Conservation (phyloP, 2,888 invertebrate species). For the Parascotia fuliginaria region DNA sequence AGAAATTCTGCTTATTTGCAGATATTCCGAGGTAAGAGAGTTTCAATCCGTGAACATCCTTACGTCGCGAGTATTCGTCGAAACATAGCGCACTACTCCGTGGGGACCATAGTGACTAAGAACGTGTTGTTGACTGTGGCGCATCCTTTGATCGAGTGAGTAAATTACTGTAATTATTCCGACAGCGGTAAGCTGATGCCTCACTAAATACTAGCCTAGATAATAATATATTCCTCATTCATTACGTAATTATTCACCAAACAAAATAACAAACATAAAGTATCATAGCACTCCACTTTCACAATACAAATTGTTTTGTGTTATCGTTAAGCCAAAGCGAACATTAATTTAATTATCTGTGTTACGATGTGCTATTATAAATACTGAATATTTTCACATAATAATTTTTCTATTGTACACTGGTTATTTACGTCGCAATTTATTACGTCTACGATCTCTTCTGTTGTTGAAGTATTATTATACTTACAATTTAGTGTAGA, state of each 20-base stretch:
- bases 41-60: constrained; percentile 68
- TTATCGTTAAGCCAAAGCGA: too few relatives aligned
- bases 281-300: too few relatives aligned
- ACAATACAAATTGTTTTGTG: too few relatives aligned
- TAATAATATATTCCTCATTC: constrained; percentile 19
- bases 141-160: constrained; percentile 65
- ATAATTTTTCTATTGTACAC: too few relatives aligned
- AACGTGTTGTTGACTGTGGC: constrained; percentile 69
- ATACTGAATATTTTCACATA: too few relatives aligned
- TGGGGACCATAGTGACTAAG: constrained; percentile 59
- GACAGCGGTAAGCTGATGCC: background rate
- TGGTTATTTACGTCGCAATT: too few relatives aligned
- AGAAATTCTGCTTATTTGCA: constrained; percentile 36
- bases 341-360: too few relatives aligned
- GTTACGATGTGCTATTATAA: too few relatives aligned
- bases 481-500: too few relatives aligned
- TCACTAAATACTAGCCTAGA: constrained; percentile 9
- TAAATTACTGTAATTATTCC: constrained; percentile 18
- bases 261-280: background rate
- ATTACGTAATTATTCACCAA: constrained; percentile 10
- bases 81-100: constrained; percentile 58
- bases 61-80: constrained; percentile 71
- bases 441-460: too few relatives aligned
- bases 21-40: constrained; percentile 66
- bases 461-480: too few relatives aligned